A percentile compares a stretch with the other conserved stretches of the same genome.
Conservation (phyloP, 2,888 invertebrate genomes). For the Scrobipalpa atriplicella region DNA sequence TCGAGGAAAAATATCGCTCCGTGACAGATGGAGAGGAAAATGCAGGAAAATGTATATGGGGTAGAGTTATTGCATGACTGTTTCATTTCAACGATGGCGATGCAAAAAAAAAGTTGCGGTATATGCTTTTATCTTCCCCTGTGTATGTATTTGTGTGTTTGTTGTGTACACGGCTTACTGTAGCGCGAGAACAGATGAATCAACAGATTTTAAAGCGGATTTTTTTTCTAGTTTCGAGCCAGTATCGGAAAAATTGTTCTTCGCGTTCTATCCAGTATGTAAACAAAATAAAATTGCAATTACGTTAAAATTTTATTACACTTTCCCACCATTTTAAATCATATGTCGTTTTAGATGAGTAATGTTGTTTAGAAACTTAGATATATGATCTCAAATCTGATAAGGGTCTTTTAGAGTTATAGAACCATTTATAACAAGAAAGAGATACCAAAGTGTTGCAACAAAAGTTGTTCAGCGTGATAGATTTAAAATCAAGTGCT, state of each 20-base stretch:
- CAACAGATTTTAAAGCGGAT: constrained; percentile 4
- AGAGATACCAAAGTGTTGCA: no score
- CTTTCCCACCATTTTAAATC: no score
- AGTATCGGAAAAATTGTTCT: background rate
- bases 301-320: no score
- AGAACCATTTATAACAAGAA: no score
- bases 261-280: background rate
- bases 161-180: background rate
- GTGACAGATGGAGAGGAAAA: background rate
- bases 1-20: background rate
- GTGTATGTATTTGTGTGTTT: background rate
- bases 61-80: background rate
- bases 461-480: no score
- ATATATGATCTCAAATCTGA: no score
- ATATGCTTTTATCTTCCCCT: background rate
- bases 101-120: background rate
- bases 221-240: background rate
- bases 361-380: no score
- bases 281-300: background rate
- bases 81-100: background rate
- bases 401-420: no score
- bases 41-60: background rate
- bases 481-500: no score
- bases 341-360: no score
- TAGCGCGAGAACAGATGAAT: constrained; percentile 3